phyloP scores from a whole-genome alignment of 2,113 vertebrate species.

The Oncorhynchus masou region DNA sequence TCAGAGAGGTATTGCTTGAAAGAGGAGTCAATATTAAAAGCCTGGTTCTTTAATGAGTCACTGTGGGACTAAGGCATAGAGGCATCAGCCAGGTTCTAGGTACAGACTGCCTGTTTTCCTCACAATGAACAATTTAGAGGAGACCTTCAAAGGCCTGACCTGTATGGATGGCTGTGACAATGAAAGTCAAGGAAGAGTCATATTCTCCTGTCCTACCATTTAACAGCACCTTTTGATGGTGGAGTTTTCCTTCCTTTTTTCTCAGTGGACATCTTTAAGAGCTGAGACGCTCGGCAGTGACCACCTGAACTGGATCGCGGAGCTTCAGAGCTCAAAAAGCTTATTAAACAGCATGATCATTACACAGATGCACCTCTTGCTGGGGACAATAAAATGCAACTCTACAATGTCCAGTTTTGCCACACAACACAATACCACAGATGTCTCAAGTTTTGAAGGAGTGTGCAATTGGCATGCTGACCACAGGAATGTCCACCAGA shows the following conservation, averaged over 20 bases:
- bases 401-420: no score
- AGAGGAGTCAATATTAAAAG: conserved; percentile 33
- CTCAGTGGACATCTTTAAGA: conserved; percentile 12
- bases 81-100: conserved; percentile 15
- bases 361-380: conserved; percentile 5
- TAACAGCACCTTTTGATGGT: conserved; percentile 23
- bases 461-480: no score
- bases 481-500: no score
- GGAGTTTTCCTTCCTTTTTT: conserved; percentile 1
- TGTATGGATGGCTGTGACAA: conserved; percentile 19
- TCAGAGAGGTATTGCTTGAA: conserved; percentile 26
- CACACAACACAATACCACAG: no score
- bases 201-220: conserved; percentile 12
- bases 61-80: background rate
- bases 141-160: background rate
- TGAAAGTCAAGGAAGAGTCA: conserved; percentile 25
- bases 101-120: conserved; percentile 15
- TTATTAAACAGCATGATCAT: conserved; percentile 44
- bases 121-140: background rate
- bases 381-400: no score
- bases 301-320: conserved; percentile 29
- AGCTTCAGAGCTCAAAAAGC: conserved; percentile 30
- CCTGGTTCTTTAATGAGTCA: conserved; percentile 38
- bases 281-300: conserved; percentile 10
- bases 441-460: no score